Evolutionary conservation across 2,797 vertebrate genomes (phyloP).

Genomic region (Momotus momota): DNA sequence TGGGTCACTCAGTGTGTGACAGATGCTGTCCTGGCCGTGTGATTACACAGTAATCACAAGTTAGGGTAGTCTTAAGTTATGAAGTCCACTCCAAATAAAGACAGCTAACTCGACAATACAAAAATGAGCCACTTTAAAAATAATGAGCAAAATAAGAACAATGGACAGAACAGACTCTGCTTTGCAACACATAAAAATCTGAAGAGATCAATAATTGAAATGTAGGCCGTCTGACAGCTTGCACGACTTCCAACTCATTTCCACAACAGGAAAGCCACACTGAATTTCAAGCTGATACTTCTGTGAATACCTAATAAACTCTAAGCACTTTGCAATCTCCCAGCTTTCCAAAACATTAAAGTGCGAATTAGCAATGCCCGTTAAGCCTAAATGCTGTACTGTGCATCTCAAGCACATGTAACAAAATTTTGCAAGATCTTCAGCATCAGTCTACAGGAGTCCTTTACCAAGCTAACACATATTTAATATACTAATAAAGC

Average conservation of each 20-base stretch:
- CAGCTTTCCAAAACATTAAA: background rate
- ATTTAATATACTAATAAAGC: background rate
- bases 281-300: background rate
- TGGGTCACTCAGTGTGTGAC: background rate
- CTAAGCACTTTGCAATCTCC: background rate
- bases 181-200: background rate
- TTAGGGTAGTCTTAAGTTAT: background rate
- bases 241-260: background rate
- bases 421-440: background rate
- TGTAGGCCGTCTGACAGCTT: background rate
- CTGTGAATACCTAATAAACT: background rate
- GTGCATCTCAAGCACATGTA: fast-evolving
- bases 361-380: background rate
- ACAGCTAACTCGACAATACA: background rate
- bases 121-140: background rate
- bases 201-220: background rate
- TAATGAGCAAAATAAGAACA: background rate
- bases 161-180: background rate
- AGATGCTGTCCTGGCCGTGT: background rate
- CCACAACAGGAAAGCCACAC: background rate
- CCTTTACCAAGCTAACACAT: background rate
- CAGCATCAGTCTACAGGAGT: background rate
- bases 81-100: background rate
- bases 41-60: background rate
- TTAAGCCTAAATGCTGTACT: background rate